Percentiles rank a stretch among this genome's conserved stretches.
Evolutionary conservation across 2,888 invertebrate genomes (phyloP).

Genomic region (Galeruca laticollis): DNA sequence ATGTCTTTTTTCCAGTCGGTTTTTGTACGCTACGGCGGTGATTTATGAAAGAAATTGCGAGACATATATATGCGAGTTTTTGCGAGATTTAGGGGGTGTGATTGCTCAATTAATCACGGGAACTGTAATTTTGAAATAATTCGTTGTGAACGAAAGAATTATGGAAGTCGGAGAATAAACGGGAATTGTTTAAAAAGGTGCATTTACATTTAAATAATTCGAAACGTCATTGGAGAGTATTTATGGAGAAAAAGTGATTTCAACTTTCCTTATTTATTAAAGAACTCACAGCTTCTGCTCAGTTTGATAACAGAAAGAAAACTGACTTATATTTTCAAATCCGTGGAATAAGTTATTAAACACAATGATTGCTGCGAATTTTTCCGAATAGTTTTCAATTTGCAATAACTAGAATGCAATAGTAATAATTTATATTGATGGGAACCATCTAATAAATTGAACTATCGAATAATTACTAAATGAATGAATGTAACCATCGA

Average conservation of each 20-base stretch:
- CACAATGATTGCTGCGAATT: no score
- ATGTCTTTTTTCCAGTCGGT: conserved; percentile 38
- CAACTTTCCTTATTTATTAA: neutral
- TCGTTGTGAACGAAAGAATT: conserved; percentile 15
- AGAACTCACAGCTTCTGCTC: neutral
- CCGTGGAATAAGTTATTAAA: no score
- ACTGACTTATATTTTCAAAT: no score
- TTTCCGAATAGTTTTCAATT: no score
- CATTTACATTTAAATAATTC: conserved; percentile 16
- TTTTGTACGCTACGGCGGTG: conserved; percentile 35
- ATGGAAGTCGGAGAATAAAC: conserved; percentile 3
- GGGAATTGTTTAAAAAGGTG: conserved; percentile 5
- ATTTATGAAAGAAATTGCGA: conserved; percentile 39
- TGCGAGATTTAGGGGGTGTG: conserved; percentile 34
- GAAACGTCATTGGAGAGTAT: neutral
- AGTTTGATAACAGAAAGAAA: neutral
- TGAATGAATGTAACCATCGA: no score
- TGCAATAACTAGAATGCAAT: no score
- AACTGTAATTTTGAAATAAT: conserved; percentile 35
- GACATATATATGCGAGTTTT: conserved; percentile 31
- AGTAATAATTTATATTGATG: no score
- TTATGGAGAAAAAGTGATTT: neutral
- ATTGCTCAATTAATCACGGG: conserved; percentile 37
- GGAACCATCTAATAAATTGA: no score
- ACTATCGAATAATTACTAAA: no score